These are phyloP conservation scores for Drosophila mimetica DNA, from an alignment of 2,888 invertebrate species.

Conservation along the genomic window DNA sequence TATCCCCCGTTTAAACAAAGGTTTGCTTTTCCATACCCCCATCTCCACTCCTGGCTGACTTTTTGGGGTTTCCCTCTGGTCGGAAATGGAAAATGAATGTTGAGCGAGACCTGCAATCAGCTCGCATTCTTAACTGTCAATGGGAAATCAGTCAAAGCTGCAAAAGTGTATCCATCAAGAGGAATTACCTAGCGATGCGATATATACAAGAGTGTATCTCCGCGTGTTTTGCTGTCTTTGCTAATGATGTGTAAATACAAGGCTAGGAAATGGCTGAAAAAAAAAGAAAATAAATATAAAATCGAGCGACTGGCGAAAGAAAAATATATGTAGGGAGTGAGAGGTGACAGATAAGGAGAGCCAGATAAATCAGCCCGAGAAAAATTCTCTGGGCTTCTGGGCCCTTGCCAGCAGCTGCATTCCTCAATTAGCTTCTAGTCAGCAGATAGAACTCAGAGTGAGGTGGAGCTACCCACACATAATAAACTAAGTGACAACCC, in stretches of 20 bases:
- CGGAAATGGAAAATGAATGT: slow-evolving; percentile 7
- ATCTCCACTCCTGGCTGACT: slow-evolving; percentile 6
- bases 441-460: background rate
- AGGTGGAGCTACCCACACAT: slow-evolving; percentile 1
- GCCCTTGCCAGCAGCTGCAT: slow-evolving; percentile 29
- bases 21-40: background rate
- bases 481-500: slow-evolving; percentile 20
- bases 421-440: slow-evolving; percentile 67
- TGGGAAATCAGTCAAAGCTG: slow-evolving; percentile 23
- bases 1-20: slow-evolving; percentile 22
- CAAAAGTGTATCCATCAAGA: slow-evolving; percentile 34
- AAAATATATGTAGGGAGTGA: background rate
- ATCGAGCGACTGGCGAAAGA: background rate
- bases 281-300: slow-evolving; percentile 14
- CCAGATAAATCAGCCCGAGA: slow-evolving; percentile 5
- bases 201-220: background rate
- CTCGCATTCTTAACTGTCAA: slow-evolving; percentile 33
- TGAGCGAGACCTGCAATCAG: slow-evolving; percentile 27
- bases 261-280: slow-evolving; percentile 36
- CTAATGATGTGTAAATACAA: slow-evolving; percentile 72
- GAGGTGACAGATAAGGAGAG: slow-evolving; percentile 8
- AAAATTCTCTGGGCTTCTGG: slow-evolving; percentile 37
- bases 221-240: slow-evolving; percentile 12
- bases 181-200: slow-evolving; percentile 13
- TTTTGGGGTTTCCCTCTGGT: slow-evolving; percentile 33